Evolutionary conservation across 2,113 vertebrate genomes (phyloP).

Genomic region (Pholis gunnellus): DNA sequence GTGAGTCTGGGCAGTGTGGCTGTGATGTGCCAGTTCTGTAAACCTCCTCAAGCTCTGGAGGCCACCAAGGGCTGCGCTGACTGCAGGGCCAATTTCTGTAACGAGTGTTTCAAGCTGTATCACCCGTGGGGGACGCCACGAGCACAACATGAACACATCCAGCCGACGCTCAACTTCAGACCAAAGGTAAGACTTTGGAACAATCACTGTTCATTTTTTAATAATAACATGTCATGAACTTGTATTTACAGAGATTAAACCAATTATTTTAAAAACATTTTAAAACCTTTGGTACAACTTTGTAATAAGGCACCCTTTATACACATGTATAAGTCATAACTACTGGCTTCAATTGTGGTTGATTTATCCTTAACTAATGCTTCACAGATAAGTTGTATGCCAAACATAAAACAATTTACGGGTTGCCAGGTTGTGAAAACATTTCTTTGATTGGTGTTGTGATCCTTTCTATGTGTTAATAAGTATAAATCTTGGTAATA

Average conservation of each 20-base stretch:
- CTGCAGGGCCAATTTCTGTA: conserved; percentile 96
- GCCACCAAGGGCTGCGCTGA: conserved; percentile 97
- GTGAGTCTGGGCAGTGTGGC: conserved; percentile 85
- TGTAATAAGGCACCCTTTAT: neutral
- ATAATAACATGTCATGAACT: neutral
- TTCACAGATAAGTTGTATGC: neutral
- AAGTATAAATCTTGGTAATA: too few species aligned
- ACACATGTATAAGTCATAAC: neutral
- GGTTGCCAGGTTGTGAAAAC: neutral
- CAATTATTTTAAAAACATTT: neutral
- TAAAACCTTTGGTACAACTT: neutral
- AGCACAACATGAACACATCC: conserved; percentile 94
- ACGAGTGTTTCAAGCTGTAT: conserved; percentile 98
- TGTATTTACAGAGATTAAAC: neutral
- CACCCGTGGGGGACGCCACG: conserved; percentile 98
- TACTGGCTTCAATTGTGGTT: neutral
- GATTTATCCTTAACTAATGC: neutral
- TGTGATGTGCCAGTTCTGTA: conserved; percentile 97
- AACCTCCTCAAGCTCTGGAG: conserved; percentile 90
- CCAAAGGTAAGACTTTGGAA: conserved; percentile 88
- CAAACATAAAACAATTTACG: neutral
- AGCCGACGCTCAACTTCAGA: conserved; percentile 93
- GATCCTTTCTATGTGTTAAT: too few species aligned
- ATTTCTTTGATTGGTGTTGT: neutral
- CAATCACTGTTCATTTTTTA: neutral